Conservation (phyloP, 2,797 vertebrate species). For the Crocidura indochinensis region DNA sequence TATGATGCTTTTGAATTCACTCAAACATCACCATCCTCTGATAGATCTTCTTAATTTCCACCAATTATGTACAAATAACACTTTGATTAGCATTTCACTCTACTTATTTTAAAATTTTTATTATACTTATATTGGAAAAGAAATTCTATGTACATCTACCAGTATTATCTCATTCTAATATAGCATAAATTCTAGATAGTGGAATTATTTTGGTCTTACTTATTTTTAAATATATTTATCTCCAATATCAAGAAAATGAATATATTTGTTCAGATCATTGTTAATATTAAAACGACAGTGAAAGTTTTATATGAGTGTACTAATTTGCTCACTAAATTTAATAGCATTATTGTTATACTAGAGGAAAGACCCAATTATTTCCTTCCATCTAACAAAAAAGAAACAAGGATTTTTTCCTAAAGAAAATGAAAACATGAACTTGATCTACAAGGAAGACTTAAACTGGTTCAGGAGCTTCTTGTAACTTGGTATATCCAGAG, state of each 20-base stretch:
- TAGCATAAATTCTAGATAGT: neutral
- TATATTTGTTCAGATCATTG: too few relatives aligned
- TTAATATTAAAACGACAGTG: neutral
- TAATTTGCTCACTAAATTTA: neutral
- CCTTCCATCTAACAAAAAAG: neutral
- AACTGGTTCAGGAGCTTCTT: neutral
- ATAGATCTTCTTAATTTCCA: neutral
- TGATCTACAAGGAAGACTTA: neutral
- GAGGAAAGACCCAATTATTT: neutral
- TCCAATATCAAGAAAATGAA: neutral
- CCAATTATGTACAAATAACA: neutral
- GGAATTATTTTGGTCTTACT: neutral
- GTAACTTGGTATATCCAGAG: neutral
- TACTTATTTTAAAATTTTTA: neutral
- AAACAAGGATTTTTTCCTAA: neutral
- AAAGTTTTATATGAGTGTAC: neutral
- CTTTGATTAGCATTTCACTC: neutral
- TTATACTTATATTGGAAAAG: constrained; percentile 13
- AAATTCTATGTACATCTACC: neutral
- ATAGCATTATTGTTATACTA: neutral
- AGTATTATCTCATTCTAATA: constrained; percentile 13
- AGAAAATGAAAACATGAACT: neutral
- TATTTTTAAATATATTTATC: neutral
- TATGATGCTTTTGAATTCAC: neutral
- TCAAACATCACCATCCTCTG: neutral